phyloP scores from a whole-genome alignment of 2,113 vertebrate genomes.

The Heloderma charlesbogerti region DNA sequence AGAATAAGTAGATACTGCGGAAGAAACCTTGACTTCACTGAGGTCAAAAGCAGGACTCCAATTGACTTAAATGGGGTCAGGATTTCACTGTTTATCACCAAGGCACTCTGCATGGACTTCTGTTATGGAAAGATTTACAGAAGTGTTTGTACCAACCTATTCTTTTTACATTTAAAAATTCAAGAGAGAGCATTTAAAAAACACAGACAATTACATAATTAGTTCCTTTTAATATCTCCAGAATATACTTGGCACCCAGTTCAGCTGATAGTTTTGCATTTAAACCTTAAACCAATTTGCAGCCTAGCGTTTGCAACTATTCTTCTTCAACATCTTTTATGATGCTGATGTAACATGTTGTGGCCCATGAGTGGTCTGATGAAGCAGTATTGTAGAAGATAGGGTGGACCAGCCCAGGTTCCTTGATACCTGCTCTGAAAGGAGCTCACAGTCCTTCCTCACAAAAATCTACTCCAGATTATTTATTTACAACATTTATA shows the following conservation, averaged over 20 bases:
- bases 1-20: slow-evolving; percentile 16
- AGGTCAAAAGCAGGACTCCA: slow-evolving; percentile 21
- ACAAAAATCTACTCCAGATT: too few relatives aligned
- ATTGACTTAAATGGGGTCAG: slow-evolving; percentile 13
- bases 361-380: background rate
- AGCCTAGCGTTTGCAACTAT: background rate
- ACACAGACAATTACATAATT: slow-evolving; percentile 11
- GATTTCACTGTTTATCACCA: background rate
- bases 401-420: background rate
- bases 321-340: background rate
- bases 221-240: slow-evolving; percentile 39
- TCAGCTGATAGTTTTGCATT: slow-evolving; percentile 45
- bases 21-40: background rate
- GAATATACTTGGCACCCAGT: background rate
- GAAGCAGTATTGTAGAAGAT: background rate
- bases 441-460: too few relatives aligned
- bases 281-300: background rate
- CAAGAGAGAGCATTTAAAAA: slow-evolving; percentile 38
- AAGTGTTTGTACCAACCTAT: background rate
- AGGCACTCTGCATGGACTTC: background rate
- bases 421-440: background rate
- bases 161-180: background rate
- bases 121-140: slow-evolving; percentile 10
- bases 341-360: too few relatives aligned
- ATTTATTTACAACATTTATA: too few relatives aligned